Evolutionary conservation across 2,888 invertebrate species (phyloP), one percentile per base, ranked within the genome.

Genomic region (Campoletis raptor): DNA sequence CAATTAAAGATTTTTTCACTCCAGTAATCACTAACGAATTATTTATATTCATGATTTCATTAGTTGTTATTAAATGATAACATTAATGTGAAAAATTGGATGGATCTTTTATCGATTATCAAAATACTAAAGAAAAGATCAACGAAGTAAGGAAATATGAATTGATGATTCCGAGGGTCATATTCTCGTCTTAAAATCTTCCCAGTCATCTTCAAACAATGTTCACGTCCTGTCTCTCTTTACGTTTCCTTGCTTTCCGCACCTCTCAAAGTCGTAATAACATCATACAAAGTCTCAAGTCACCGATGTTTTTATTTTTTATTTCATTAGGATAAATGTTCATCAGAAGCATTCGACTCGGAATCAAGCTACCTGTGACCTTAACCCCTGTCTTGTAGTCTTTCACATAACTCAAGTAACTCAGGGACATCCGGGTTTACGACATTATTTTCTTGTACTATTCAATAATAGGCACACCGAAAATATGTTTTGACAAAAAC

Each of bases 261-360:
- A 30, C 73, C 54, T 83, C 10, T n/a, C 21, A 37, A 15, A 70
- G 45, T 69, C 42, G 15, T 15, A 37, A 42, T 15, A 69, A 64
- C 24, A 69, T 12, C 37, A 15, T n/a, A n/a, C 37, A 30, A 18
- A 69, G 52, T 37, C 18, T 21, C 15, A 21, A 67, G n/a, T 78
- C 36, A 37, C 5, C 10, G 9, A 15, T 40, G 10, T 78, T 37
- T 52, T 67, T 42, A 67, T 37, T 52, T 67, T 42, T 21, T 37
- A 61, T 61, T 36, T 24, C 24, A 78, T 40, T 24, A 57, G 18
- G 54, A 79, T 54, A 57, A 15, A 74, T 40, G n/a, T 74, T 74
- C 52, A 74, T 15, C 37, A 21, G 24, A 57, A 57, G 24, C 37
- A 57, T 70, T 48, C 5, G 8, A 9, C 18, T 18, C 30, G 30